Base-by-base conservation (phyloP, 1,140 invertebrate genomes). In the Psix sp. region DNA sequence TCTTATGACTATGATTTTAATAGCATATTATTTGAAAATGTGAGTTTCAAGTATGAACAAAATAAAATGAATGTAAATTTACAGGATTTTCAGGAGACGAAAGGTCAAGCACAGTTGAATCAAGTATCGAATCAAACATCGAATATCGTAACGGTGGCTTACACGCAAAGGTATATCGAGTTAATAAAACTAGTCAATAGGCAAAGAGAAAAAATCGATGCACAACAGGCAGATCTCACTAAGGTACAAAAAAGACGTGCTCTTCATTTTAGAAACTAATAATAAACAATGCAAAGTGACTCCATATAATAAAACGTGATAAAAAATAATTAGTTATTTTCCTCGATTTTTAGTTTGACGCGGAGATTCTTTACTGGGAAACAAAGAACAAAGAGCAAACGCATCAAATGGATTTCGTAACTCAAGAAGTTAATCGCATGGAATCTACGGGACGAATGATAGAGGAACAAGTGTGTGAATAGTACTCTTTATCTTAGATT, bases 281-380 rank as follows among this genome's bases (percentile, higher is more conserved):
- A n/a, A n/a, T n/a, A n/a, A n/a, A n/a, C 13, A 15, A 5, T 15
- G 16, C 5, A 38, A 15, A 13, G 63, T n/a, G n/a, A 13, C 40
- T 16, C 10, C 10, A 0, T 13, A 48, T 33, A 38, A 18, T 40
- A 11, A 36, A 26, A 16, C n/a, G 35, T 26, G 20, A 35, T 36
- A 6, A 29, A 17, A 31, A 35, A n/a, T 0, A 26, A 15, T 26
- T 45, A 45, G 9, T 21, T 33, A 6, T 26, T 29, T 29, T 24
- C 21, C 7, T 29, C 26, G n/a, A 21, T 57, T 38, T 68, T 17
- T 7, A 95, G 93, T 94, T 91, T 84, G 93, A 95, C 88, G 92
- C 94, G 52, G 95, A 97, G 90, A 96, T 97, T 73, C 90, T 93
- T 11, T 95, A 92, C 82, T 94, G 95, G 91, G 95, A 97, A 86